Evolutionary conservation across 2,888 invertebrate species (phyloP).

Genomic region (Volucella inflata): DNA sequence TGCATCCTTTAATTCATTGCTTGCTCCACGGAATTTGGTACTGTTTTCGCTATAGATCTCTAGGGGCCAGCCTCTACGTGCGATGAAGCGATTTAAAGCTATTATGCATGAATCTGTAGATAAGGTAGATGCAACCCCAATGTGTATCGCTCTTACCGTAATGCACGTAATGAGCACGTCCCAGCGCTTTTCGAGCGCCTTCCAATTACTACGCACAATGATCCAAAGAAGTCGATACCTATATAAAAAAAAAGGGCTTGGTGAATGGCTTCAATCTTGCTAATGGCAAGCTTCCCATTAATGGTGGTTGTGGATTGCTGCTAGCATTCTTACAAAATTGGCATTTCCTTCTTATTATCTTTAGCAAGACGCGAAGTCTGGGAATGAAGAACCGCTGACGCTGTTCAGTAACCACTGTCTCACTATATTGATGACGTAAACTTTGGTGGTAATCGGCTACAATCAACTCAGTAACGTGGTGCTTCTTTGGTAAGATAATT

Average conservation of each 20-base stretch:
- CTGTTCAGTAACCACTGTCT: too few species aligned
- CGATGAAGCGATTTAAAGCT: too few species aligned
- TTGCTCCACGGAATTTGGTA: constrained; percentile 47
- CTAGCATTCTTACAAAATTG: constrained; percentile 27
- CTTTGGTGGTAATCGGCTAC: too few species aligned
- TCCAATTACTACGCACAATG: constrained; percentile 26
- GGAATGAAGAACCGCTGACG: background rate
- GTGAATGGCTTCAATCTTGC: constrained; percentile 48
- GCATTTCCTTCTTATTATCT: constrained; percentile 2
- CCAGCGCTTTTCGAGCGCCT: constrained; percentile 53
- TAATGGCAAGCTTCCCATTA: constrained; percentile 31
- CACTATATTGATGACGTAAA: too few species aligned
- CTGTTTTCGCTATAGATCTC: constrained; percentile 60
- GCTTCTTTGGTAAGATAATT: too few species aligned
- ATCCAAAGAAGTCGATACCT: constrained; percentile 57
- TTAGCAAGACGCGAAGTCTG: background rate
- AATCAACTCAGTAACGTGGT: too few species aligned
- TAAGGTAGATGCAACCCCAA: constrained; percentile 30
- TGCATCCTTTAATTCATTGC: constrained; percentile 18
- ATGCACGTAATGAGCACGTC: constrained; percentile 63
- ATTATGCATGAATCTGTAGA: too few species aligned
- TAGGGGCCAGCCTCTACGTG: too few species aligned
- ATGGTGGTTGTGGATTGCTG: constrained; percentile 11
- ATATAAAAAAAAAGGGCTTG: constrained; percentile 40
- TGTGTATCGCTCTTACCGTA: constrained; percentile 58